Evolutionary conservation across 2,113 vertebrate species (phyloP).

Genomic region (Hippocampus mohnikei): DNA sequence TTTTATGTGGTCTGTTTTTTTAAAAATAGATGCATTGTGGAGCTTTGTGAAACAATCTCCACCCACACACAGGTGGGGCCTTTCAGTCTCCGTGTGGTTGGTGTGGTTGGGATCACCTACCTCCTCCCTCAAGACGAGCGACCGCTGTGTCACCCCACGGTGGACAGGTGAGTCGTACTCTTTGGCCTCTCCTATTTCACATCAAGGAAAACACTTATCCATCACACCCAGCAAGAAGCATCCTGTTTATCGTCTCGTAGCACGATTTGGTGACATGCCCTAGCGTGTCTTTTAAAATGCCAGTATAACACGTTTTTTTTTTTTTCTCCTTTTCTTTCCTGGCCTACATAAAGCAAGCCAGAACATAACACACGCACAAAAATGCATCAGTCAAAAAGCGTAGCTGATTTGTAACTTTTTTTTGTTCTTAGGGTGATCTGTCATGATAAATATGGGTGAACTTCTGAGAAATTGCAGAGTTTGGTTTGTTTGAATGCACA

Average conservation of each 20-base stretch:
- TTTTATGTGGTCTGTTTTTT: neutral
- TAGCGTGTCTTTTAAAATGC: conserved; percentile 34
- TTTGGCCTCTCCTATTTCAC: neutral
- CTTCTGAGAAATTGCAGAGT: neutral
- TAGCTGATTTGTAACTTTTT: neutral
- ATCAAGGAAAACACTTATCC: neutral
- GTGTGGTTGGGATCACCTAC: conserved; percentile 95
- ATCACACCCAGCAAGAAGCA: neutral
- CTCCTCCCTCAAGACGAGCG: conserved; percentile 94
- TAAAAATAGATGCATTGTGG: too few species aligned
- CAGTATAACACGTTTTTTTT: conserved; percentile 40
- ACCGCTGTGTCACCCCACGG: conserved; percentile 91
- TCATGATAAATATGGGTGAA: neutral
- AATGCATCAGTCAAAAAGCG: neutral
- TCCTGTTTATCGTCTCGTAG: neutral
- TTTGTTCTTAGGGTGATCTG: neutral
- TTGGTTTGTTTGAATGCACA: neutral
- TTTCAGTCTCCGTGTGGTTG: conserved; percentile 93
- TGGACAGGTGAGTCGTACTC: conserved; percentile 82
- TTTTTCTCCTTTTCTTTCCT: neutral
- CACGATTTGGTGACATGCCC: conserved; percentile 15
- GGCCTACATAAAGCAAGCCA: conserved; percentile 21
- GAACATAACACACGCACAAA: neutral
- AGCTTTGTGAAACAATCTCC: neutral
- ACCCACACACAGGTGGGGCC: conserved; percentile 81